These are phyloP conservation scores for Halcyon leucocephala DNA, from an alignment of 2,797 vertebrate species.

Conservation along the genomic window DNA sequence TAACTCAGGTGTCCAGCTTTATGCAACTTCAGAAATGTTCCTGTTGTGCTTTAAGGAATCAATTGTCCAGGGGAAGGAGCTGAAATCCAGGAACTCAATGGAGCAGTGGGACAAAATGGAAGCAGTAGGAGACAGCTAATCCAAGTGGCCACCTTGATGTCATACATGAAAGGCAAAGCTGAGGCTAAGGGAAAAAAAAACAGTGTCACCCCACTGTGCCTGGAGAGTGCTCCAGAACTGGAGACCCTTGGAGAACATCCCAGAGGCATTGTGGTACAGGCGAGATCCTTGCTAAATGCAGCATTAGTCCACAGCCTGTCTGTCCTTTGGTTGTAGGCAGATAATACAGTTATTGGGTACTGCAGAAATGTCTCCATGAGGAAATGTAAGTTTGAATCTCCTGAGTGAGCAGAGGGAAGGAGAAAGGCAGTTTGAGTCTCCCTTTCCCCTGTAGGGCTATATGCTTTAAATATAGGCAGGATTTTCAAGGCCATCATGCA, in stretches of 20 bases:
- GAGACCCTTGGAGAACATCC: neutral
- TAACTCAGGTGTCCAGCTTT: accelerated
- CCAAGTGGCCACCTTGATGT: neutral
- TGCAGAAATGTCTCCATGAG: neutral
- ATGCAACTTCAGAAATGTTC: accelerated
- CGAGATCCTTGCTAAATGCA: neutral
- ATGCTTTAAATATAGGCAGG: neutral
- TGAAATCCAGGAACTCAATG: neutral
- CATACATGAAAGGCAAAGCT: neutral
- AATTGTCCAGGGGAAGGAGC: accelerated
- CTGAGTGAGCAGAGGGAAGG: neutral
- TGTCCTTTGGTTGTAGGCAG: neutral
- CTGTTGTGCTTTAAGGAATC: neutral
- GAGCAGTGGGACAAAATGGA: neutral
- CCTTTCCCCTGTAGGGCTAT: neutral
- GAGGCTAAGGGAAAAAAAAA: neutral
- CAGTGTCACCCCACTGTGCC: neutral
- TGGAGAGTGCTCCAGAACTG: neutral
- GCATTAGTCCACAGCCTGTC: neutral
- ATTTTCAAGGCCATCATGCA: neutral
- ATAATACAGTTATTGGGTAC: neutral
- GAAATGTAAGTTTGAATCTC: neutral
- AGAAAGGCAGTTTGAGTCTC: neutral
- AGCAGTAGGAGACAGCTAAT: neutral
- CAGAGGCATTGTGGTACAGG: accelerated